These are phyloP conservation scores for Chrysolina americana DNA, from an alignment of 2,888 invertebrate species.

Conservation along the genomic window DNA sequence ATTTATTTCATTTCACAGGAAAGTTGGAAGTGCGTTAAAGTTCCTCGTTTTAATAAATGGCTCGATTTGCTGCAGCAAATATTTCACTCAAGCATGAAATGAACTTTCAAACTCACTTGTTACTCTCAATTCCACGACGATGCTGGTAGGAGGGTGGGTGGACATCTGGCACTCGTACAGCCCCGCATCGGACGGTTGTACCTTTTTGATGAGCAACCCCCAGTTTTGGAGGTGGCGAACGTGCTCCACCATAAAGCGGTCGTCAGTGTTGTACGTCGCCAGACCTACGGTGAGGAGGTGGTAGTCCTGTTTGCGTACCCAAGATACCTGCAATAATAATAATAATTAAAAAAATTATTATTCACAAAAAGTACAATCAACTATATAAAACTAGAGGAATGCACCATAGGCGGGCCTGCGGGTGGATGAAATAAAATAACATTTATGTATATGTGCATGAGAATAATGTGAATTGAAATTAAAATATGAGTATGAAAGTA, in stretches of 20 bases:
- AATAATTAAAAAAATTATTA: background rate
- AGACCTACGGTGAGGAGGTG: constrained; percentile 80
- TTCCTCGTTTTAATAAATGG: constrained; percentile 11
- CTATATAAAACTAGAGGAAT: too few relatives aligned
- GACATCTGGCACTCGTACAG: constrained; percentile 87
- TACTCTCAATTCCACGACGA: constrained; percentile 82
- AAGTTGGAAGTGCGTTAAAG: background rate
- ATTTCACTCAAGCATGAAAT: constrained; percentile 1
- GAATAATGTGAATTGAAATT: too few relatives aligned
- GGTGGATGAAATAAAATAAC: too few relatives aligned
- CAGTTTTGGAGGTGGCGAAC: constrained; percentile 77
- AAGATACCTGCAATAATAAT: constrained; percentile 78
- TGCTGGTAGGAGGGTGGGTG: constrained; percentile 84
- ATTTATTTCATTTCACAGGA: constrained; percentile 2
- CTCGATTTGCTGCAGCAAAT: constrained; percentile 13
- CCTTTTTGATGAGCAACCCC: constrained; percentile 79
- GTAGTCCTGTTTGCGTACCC: constrained; percentile 80
- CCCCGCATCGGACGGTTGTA: constrained; percentile 80
- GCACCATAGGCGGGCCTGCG: too few relatives aligned
- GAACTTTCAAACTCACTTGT: constrained; percentile 74
- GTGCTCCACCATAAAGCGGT: constrained; percentile 77
- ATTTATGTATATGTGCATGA: too few relatives aligned
- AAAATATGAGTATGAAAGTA: too few relatives aligned
- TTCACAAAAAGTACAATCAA: background rate
- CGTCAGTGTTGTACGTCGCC: constrained; percentile 79